Conservation (phyloP, 2,797 vertebrate genomes). For the Sphaeramia orbicularis region DNA sequence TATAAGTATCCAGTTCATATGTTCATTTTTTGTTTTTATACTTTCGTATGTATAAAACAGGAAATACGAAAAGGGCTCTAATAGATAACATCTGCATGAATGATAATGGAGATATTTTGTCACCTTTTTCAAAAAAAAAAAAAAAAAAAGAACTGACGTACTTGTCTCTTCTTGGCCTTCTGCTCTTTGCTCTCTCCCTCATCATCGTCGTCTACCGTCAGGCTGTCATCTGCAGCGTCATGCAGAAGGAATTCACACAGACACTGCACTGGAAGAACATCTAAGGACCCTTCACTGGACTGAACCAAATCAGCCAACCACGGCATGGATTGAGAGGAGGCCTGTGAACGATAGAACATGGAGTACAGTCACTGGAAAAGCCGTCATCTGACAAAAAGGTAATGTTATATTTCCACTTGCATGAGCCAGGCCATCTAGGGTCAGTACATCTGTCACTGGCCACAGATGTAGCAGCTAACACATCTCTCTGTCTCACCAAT, state of each 20-base stretch:
- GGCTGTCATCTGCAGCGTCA: slow-evolving; percentile 91
- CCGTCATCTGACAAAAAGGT: background rate
- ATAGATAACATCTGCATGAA: too few relatives aligned
- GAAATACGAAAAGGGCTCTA: too few relatives aligned
- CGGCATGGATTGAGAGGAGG: slow-evolving; percentile 98
- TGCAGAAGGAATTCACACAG: slow-evolving; percentile 98
- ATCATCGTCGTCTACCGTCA: slow-evolving; percentile 92
- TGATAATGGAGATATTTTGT: too few relatives aligned
- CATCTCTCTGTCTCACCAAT: background rate
- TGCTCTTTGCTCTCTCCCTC: slow-evolving; percentile 97
- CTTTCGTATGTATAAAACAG: too few relatives aligned
- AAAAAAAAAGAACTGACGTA: slow-evolving; percentile 36
- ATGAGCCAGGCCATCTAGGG: background rate
- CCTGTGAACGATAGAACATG: slow-evolving; percentile 78
- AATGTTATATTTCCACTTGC: slow-evolving; percentile 1
- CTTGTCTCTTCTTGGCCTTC: slow-evolving; percentile 93
- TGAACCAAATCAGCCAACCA: slow-evolving; percentile 98
- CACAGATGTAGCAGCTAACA: background rate
- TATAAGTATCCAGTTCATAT: too few relatives aligned
- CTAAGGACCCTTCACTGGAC: slow-evolving; percentile 97
- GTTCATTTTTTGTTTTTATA: too few relatives aligned
- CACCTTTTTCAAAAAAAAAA: too few relatives aligned
- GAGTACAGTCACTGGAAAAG: background rate
- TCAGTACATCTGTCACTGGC: background rate
- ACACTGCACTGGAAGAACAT: slow-evolving; percentile 97